phyloP scores from a whole-genome alignment of 1,140 invertebrate species.

The Lucilia sericata region DNA sequence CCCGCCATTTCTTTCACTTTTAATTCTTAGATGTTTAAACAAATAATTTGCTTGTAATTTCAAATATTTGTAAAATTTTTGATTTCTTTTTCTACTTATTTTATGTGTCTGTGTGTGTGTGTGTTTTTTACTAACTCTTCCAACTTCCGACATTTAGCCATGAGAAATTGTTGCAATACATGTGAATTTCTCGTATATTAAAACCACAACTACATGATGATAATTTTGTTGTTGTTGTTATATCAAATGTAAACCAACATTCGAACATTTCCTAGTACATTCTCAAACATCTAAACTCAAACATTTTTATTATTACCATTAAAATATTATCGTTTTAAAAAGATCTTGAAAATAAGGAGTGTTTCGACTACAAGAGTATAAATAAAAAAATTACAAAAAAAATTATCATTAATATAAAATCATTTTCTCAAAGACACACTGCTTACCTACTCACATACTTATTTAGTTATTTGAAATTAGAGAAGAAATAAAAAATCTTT shows the following conservation, averaged over 20 bases:
- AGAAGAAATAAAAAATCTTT: too few relatives aligned
- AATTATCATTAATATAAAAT: constrained; percentile 28
- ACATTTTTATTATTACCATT: background rate
- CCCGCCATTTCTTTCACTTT: too few relatives aligned
- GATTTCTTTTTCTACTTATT: background rate
- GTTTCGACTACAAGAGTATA: background rate
- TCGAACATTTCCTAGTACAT: background rate
- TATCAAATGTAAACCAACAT: background rate
- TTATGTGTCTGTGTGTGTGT: too few relatives aligned
- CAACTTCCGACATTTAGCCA: constrained; percentile 33
- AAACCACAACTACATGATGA: background rate
- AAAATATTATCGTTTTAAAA: background rate
- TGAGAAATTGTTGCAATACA: constrained; percentile 24
- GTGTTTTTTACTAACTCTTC: constrained; percentile 16
- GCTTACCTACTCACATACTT: too few relatives aligned
- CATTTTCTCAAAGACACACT: background rate
- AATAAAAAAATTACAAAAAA: too few relatives aligned
- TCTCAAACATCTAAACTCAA: background rate
- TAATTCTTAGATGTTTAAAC: background rate
- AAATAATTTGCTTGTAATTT: background rate
- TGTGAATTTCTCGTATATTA: background rate
- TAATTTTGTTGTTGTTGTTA: too few relatives aligned
- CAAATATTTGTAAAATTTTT: background rate
- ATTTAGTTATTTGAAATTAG: too few relatives aligned
- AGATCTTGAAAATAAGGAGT: background rate